Evolutionary conservation across 30 jellyfish, hydroid and myxozoan genomes (phyloP).

Genomic region (Chironex yamaguchii): DNA sequence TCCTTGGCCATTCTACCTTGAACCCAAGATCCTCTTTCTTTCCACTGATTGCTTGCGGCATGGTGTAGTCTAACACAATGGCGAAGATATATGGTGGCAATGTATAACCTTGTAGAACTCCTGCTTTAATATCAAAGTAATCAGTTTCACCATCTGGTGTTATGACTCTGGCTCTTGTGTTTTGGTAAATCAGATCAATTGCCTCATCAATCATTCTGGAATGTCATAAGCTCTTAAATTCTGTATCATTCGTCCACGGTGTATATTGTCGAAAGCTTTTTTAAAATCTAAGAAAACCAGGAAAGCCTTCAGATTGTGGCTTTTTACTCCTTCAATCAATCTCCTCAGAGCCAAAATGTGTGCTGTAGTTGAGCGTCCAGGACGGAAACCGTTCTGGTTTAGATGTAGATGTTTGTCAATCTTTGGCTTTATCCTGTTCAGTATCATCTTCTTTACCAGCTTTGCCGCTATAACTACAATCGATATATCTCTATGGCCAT

Average conservation of each 20-base stretch:
- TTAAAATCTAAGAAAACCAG: conserved; percentile 59
- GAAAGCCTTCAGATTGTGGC: conserved; percentile 63
- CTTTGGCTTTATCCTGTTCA: background rate
- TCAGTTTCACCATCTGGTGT: background rate
- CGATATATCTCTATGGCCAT: background rate
- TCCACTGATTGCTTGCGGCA: no score
- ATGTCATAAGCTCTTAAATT: background rate
- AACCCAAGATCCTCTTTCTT: background rate
- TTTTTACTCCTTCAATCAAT: no score
- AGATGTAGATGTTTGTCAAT: background rate
- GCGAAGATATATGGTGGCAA: background rate
- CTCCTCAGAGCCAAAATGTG: background rate
- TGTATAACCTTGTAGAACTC: conserved; percentile 6
- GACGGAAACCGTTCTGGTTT: background rate
- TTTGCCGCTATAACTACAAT: background rate
- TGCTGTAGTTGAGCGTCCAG: background rate
- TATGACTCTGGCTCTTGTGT: background rate
- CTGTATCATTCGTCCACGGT: background rate
- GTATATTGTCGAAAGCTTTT: background rate
- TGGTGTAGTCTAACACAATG: background rate
- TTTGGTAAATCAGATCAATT: no score
- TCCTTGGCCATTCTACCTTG: background rate
- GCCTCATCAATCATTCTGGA: no score
- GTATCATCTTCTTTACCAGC: background rate
- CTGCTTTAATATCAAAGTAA: conserved; percentile 1